Percentiles rank a stretch among this genome's conserved stretches.
phyloP scores from a whole-genome alignment of 2,797 vertebrate genomes.

The Gobio occitaniae region DNA sequence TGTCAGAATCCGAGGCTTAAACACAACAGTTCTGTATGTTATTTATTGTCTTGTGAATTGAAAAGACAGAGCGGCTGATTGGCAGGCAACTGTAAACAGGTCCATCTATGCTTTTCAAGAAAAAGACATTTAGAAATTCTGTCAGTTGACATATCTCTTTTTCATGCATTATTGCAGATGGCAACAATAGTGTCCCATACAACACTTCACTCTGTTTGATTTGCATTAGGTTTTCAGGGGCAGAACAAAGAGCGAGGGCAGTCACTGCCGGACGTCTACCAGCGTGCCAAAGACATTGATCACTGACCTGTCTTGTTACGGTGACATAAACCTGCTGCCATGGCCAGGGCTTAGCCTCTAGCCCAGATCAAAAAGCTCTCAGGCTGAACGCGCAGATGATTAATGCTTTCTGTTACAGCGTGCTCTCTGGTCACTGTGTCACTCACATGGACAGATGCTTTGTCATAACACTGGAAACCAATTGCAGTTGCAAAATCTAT shows the following conservation, averaged over 20 bases:
- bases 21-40: neutral
- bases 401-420: slow-evolving; percentile 48
- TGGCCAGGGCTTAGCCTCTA: slow-evolving; percentile 44
- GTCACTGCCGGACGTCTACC: slow-evolving; percentile 29
- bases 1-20: neutral
- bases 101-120: slow-evolving; percentile 4
- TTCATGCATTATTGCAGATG: neutral
- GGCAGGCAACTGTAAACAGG: slow-evolving; percentile 31
- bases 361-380: slow-evolving; percentile 41
- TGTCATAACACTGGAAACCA: slow-evolving; percentile 44
- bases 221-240: slow-evolving; percentile 44
- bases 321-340: slow-evolving; percentile 53
- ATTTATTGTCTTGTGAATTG: slow-evolving; percentile 7
- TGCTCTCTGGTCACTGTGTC: slow-evolving; percentile 48
- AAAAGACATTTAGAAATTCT: slow-evolving; percentile 2
- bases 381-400: slow-evolving; percentile 50
- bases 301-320: slow-evolving; percentile 61
- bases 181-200: neutral
- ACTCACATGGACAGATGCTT: slow-evolving; percentile 55
- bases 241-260: slow-evolving; percentile 35
- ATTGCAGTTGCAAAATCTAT: slow-evolving; percentile 22
- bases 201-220: slow-evolving; percentile 5
- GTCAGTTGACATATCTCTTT: slow-evolving; percentile 1
- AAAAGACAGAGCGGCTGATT: slow-evolving; percentile 11
- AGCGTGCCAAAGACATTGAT: slow-evolving; percentile 56